A percentile compares a stretch with the other conserved stretches of the same genome.
Evolutionary conservation across 2,888 invertebrate genomes (phyloP).

Genomic region (Gymnoscelis rufifasciata): DNA sequence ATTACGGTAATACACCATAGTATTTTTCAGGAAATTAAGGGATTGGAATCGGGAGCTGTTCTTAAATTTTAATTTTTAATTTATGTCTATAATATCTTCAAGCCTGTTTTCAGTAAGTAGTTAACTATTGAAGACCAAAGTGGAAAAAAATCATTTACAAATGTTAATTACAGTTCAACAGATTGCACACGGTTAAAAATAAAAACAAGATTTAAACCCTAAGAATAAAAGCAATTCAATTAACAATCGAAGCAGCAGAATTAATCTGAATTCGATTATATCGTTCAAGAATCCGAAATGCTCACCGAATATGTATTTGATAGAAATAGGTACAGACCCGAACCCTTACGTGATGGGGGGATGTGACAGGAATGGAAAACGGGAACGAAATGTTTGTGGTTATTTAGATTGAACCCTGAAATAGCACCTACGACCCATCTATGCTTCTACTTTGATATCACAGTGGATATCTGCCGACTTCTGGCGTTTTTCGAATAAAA

Average conservation of each 20-base stretch:
- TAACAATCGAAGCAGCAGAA: slow-evolving; percentile 8
- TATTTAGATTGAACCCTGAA: slow-evolving; percentile 69
- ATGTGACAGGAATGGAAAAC: slow-evolving; percentile 72
- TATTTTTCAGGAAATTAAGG: too few species aligned
- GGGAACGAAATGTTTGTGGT: slow-evolving; percentile 69
- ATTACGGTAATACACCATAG: too few species aligned
- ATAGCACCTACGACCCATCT: too few species aligned
- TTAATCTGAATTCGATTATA: slow-evolving; percentile 20
- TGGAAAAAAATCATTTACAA: too few species aligned
- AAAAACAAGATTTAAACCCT: too few species aligned
- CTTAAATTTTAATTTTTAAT: too few species aligned
- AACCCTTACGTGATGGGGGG: slow-evolving; percentile 56
- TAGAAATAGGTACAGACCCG: slow-evolving; percentile 39
- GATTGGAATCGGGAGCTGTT: too few species aligned
- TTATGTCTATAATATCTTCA: too few species aligned
- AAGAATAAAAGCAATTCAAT: background rate
- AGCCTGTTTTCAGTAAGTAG: too few species aligned
- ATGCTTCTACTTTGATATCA: slow-evolving; percentile 55
- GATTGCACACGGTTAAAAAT: too few species aligned
- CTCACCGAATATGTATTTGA: slow-evolving; percentile 46
- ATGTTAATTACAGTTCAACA: too few species aligned
- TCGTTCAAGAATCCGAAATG: slow-evolving; percentile 23
- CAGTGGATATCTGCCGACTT: slow-evolving; percentile 24
- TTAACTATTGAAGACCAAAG: too few species aligned
- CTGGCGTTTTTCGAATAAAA: slow-evolving; percentile 6